Base-by-base conservation (phyloP, 2,797 vertebrate species). In the Champsocephalus gunnari region DNA sequence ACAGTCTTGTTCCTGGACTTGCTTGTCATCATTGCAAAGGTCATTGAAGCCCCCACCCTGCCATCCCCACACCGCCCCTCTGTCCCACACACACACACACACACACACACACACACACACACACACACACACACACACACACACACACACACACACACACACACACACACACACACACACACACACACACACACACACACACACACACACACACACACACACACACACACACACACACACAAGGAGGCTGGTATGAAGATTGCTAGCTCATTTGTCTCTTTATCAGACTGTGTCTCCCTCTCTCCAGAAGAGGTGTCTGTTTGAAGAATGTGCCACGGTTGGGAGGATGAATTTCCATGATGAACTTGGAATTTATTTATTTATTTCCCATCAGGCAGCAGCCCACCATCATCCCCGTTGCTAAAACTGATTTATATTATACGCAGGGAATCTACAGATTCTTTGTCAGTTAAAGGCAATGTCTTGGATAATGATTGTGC, bases 301-400 rank as follows among this genome's bases (percentile, higher is more conserved):
- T 90, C 90, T 90, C 91, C 91, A 96, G 96, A 95, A 96, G 96
- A 96, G 94, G 89, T 97, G 96, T 97, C 97, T 92, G 68, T 97
- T 97, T 99, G 97, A 98, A 96, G 96, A 98, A 98, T 98, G 96
- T 95, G 93, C 93, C 91, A 94, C 92, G 92, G 93, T 95, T 93
- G 94, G 92, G 93, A 95, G 96, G 95, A 96, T 96, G 96, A 93
- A 97, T 99, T 98, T 98, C 95, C 97, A 98, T 97, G 96, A 96
- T 95, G 94, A 94, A 95, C 95, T 93, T 91, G 87, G 83, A 81
- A 92, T 91, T 91, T 93, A 92, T 94, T 93, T 94, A 90, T 94
- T 92, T 94, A 93, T 94, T 88, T 91, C 80, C 77, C 83, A 73
- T 87, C 87, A 87, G 81, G 79, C 89, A 74, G 86, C 84, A 70